Evolutionary conservation across 2,113 vertebrate genomes (phyloP).

Genomic region (Genyomyrus donnyi): DNA sequence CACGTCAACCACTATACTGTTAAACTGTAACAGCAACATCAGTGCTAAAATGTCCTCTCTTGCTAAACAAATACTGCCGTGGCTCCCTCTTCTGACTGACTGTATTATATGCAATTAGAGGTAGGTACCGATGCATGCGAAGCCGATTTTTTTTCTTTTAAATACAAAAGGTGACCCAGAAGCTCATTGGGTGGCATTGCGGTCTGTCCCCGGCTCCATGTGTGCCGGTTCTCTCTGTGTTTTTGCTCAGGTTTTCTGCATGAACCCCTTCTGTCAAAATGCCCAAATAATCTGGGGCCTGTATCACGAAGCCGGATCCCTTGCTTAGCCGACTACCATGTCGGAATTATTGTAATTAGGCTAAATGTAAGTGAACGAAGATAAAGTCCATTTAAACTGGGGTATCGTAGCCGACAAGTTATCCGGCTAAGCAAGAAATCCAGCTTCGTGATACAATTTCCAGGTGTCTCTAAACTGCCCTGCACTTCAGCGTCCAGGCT

Average conservation of each 20-base stretch:
- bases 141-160: neutral
- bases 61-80: neutral
- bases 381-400: neutral
- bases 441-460: neutral
- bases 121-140: neutral
- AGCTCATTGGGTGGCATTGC: neutral
- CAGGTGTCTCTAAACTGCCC: neutral
- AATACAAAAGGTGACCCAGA: neutral
- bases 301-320: neutral
- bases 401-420: neutral
- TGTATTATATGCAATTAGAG: neutral
- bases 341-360: neutral
- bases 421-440: neutral
- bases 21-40: neutral
- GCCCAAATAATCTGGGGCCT: neutral
- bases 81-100: slow-evolving; percentile 3
- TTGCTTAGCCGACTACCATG: neutral
- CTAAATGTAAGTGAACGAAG: neutral
- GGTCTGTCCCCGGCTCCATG: neutral
- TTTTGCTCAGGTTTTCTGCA: neutral
- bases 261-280: neutral
- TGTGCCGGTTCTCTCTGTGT: neutral
- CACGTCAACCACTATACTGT: neutral
- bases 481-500: neutral
- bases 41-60: neutral